These are phyloP conservation scores for Psilopsiagon aurifrons DNA, from an alignment of 2,113 vertebrate species.

Conservation along the genomic window DNA sequence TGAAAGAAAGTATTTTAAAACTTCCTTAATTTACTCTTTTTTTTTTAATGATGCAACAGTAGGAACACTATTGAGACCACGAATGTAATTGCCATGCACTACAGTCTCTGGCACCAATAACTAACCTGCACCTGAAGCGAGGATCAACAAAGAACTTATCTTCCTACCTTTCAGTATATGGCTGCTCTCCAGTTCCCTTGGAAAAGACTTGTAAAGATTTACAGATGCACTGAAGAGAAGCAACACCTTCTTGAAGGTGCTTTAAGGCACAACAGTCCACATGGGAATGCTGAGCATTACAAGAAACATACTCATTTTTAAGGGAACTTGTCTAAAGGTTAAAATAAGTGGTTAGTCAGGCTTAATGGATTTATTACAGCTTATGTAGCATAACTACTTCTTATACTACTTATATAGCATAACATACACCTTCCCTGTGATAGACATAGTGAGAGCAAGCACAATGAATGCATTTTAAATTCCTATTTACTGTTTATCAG, in stretches of 20 bases:
- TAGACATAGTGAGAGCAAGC: neutral
- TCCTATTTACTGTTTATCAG: neutral
- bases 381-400: neutral
- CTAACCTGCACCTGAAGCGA: neutral
- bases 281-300: accelerated
- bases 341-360: neutral
- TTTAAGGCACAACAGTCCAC: neutral
- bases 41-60: neutral
- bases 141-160: neutral
- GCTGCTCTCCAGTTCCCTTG: neutral
- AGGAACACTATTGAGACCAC: neutral
- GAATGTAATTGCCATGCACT: accelerated
- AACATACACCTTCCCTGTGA: neutral
- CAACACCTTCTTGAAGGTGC: neutral
- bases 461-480: neutral
- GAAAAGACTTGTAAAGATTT: neutral
- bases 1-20: neutral
- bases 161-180: neutral
- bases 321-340: neutral
- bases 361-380: neutral
- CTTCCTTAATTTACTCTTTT: neutral
- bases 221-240: neutral
- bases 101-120: neutral
- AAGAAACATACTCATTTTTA: neutral
- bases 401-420: neutral